Base-by-base conservation (phyloP, 2,113 vertebrate species). In the Myotis davidii region DNA sequence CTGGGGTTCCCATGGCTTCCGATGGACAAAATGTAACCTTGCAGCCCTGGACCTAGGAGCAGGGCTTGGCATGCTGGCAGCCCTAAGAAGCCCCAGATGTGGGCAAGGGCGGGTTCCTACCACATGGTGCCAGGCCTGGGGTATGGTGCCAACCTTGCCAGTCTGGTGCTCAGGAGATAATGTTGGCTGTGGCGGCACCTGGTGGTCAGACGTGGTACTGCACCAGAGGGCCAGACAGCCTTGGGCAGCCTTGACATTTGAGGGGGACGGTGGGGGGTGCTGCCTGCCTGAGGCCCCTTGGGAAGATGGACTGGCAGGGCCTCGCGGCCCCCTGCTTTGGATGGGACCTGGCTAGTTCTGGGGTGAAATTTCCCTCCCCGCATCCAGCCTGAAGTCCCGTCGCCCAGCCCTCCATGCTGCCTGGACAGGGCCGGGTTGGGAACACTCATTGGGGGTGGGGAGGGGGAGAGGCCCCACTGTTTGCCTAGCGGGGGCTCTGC, bases 141-240 rank as follows among this genome's bases (percentile, higher is more conserved):
- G 5, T 27, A 1, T 6, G 61, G 5, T 17, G 39, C 11, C 45
- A 0, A 29, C 21, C 32, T 32, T 70, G 21, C 6, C 2, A 6
- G 9, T 1, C 77, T 9, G 7, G 7, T 20, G 9, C 7, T 6
- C n/a, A 8, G 14, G 9, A 14, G 0, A 0, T 32, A 32, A n/a
- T 2, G 3, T 20, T 52, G 54, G 12, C 39, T 70, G 45, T 18
- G 39, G 94, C 17, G 81, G 9, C 92, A 76, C 34, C 94, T 52
- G n/a, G 96, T 95, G 96, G 95, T 42, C 52, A 29, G 0, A 0
- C 50, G 0, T 50, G 81, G 90, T 11, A 87, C 70, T 93, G 88
- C 92, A 34, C 2, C 32, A 0, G 17, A 1, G 48, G 13, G 4
- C 7, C 13, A 0, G 2, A 5, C 6, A 0, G 16, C 48, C 61